Evolutionary conservation across 2,113 vertebrate genomes (phyloP).

Genomic region (Oryzias celebensis): DNA sequence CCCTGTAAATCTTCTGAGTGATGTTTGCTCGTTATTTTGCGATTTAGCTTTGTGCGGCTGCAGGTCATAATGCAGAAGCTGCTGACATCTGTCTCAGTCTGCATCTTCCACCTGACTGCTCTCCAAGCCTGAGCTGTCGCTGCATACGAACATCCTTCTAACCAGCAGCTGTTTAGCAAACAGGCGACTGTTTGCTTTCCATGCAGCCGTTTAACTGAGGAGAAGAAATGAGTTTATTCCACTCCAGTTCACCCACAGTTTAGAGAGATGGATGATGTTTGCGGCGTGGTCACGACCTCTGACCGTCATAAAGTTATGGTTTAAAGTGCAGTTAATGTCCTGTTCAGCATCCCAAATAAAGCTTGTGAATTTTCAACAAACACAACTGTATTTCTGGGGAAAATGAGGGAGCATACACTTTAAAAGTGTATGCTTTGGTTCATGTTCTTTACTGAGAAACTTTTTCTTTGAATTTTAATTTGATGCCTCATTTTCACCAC

Average conservation of each 20-base stretch:
- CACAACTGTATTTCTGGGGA: too few relatives aligned
- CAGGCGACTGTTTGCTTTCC: conserved; percentile 64
- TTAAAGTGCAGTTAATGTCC: not conserved
- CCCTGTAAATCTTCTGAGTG: conserved; percentile 18
- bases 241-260: conserved; percentile 34
- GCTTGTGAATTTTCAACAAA: too few relatives aligned
- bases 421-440: too few relatives aligned
- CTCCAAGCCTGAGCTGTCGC: conserved; percentile 34
- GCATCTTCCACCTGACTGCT: conserved; percentile 63
- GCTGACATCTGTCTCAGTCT: conserved; percentile 64
- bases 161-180: conserved; percentile 56
- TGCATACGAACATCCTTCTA: conserved; percentile 31
- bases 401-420: too few relatives aligned
- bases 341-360: not conserved
- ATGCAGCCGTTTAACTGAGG: conserved; percentile 30
- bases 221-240: conserved; percentile 69
- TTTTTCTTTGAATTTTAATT: too few relatives aligned
- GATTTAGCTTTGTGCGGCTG: conserved; percentile 15
- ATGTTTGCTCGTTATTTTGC: conserved; percentile 22
- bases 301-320: conserved; percentile 32
- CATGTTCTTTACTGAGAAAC: too few relatives aligned
- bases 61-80: conserved; percentile 38
- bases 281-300: conserved; percentile 16
- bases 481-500: too few relatives aligned
- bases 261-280: conserved; percentile 37